Evolutionary conservation across 2,113 vertebrate species (phyloP).

Genomic region (Pygoscelis antarcticus): DNA sequence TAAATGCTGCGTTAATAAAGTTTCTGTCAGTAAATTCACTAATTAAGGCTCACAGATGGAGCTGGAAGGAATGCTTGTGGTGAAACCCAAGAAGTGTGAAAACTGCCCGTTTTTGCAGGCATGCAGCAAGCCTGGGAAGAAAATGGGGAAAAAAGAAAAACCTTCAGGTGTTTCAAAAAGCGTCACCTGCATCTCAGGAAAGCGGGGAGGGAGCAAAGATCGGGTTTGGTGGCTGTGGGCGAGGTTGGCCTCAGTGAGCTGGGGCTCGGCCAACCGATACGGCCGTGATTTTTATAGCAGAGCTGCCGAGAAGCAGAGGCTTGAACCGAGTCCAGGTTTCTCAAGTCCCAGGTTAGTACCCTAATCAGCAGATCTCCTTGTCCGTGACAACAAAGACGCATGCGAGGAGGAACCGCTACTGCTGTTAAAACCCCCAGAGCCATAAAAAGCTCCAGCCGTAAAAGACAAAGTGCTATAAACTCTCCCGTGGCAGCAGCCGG

Average conservation of each 20-base stretch:
- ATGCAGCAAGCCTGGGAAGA: background rate
- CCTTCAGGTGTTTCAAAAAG: background rate
- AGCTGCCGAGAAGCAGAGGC: background rate
- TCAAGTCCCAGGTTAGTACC: background rate
- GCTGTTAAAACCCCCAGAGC: background rate
- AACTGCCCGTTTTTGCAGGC: background rate
- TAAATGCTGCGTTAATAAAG: conserved; percentile 64
- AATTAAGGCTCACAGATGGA: conserved; percentile 70
- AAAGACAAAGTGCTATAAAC: background rate
- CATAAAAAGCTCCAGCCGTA: background rate
- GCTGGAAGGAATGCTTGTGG: conserved; percentile 27
- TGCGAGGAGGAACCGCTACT: background rate
- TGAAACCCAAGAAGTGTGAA: conserved; percentile 41
- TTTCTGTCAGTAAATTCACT: conserved; percentile 64
- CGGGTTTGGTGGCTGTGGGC: rapidly evolving
- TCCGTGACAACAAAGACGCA: background rate
- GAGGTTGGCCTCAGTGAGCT: rapidly evolving
- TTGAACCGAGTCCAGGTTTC: rapidly evolving
- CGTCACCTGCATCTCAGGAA: background rate
- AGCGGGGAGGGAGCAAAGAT: rapidly evolving
- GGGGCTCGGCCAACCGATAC: rapidly evolving
- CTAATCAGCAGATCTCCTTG: background rate
- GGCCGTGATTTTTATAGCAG: rapidly evolving
- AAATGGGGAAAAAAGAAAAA: background rate
- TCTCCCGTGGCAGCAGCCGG: background rate